These are phyloP conservation scores for Isurus oxyrinchus DNA, from an alignment of 2,113 vertebrate genomes.

Conservation along the genomic window DNA sequence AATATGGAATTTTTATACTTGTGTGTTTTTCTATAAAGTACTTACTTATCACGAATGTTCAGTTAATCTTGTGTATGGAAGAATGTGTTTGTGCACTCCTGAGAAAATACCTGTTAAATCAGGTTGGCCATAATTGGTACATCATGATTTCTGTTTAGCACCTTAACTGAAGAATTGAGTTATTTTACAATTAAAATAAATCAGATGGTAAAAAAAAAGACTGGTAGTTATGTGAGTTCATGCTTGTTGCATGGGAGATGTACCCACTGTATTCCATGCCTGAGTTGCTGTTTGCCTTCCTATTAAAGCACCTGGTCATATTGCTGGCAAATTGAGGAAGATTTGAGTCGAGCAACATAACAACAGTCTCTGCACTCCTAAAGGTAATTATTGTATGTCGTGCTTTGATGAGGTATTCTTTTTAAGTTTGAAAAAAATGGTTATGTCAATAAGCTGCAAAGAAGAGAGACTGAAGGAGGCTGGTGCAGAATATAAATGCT, in stretches of 20 bases:
- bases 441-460: neutral
- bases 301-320: neutral
- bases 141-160: neutral
- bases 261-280: neutral
- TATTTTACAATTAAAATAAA: neutral
- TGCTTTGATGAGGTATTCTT: neutral
- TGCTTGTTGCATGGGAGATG: neutral
- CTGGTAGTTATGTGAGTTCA: neutral
- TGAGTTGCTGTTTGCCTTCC: neutral
- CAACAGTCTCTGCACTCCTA: neutral
- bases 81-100: neutral
- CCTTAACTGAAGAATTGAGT: neutral
- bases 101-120: neutral
- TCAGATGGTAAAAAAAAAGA: neutral
- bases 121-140: neutral
- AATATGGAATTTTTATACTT: neutral
- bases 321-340: neutral
- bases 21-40: neutral
- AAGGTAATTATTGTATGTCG: neutral
- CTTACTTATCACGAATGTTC: neutral
- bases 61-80: neutral
- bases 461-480: neutral
- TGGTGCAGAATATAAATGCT: neutral
- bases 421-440: neutral
- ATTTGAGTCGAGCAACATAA: neutral